Conservation (phyloP, 2,888 invertebrate genomes). For the Netelia virgata region DNA sequence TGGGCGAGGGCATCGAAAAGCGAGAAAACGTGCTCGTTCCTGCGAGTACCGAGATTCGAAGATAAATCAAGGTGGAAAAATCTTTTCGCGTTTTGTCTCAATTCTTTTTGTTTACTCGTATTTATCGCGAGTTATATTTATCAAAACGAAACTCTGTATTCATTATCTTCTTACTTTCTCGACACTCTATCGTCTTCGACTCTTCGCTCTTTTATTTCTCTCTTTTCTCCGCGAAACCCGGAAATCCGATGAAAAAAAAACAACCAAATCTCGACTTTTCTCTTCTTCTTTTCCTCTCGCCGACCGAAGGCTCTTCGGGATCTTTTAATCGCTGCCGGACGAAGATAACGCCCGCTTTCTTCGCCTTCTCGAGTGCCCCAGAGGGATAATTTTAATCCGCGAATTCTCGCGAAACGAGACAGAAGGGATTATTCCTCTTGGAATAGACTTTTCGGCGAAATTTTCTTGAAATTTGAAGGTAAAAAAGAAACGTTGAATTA, state of each 20-base stretch:
- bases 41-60: no score
- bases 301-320: slow-evolving; percentile 1
- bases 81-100: no score
- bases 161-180: slow-evolving; percentile 42
- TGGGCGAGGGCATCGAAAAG: no score
- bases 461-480: neutral
- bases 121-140: no score
- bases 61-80: no score
- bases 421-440: slow-evolving; percentile 42
- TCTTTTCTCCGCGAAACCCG: slow-evolving; percentile 14
- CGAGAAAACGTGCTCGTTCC: no score
- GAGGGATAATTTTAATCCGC: slow-evolving; percentile 23
- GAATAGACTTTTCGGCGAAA: neutral
- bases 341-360: slow-evolving; percentile 48
- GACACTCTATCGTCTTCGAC: slow-evolving; percentile 12
- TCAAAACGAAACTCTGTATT: neutral
- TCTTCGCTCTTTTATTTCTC: slow-evolving; percentile 22
- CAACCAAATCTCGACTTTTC: neutral
- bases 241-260: neutral
- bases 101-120: no score
- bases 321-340: slow-evolving; percentile 54
- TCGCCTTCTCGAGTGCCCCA: neutral
- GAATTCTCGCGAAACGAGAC: slow-evolving; percentile 1
- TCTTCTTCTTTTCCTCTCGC: slow-evolving; percentile 39
- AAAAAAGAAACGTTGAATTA: neutral